A percentile compares a stretch with the other conserved stretches of the same genome.
Evolutionary conservation across 2,888 invertebrate species (phyloP).

Genomic region (Acutogordius australiensis): DNA sequence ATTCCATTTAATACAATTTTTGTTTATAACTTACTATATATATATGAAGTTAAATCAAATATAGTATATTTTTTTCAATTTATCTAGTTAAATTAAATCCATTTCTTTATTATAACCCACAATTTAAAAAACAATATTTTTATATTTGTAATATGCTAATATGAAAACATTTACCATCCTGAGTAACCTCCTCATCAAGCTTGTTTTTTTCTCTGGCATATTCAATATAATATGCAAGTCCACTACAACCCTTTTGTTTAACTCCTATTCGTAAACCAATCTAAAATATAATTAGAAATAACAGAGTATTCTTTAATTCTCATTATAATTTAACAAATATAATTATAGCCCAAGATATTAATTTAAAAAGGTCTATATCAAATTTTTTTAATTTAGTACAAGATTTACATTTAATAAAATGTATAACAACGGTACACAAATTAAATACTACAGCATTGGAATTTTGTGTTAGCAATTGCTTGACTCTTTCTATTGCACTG

Average conservation of each 20-base stretch:
- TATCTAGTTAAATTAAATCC: neutral
- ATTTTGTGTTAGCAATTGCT: neutral
- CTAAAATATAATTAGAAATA: no score
- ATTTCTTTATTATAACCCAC: neutral
- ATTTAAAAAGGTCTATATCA: no score
- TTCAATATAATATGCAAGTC: constrained; percentile 76
- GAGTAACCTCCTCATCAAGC: constrained; percentile 78
- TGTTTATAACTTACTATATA: no score
- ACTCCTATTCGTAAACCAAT: constrained; percentile 76
- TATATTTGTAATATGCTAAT: neutral
- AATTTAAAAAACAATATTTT: no score
- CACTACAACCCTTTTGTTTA: constrained; percentile 82
- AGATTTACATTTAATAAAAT: neutral
- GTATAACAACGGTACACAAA: neutral
- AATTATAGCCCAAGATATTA: no score
- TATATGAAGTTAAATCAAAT: no score
- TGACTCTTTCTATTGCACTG: neutral
- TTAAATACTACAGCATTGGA: neutral
- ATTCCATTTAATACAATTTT: no score
- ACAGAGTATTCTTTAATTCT: no score
- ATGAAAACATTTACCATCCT: constrained; percentile 39
- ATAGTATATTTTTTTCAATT: no score
- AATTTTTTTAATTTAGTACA: no score
- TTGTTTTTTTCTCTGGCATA: constrained; percentile 58
- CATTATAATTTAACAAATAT: no score